Evolutionary conservation across 2,888 invertebrate species (phyloP).

Genomic region (Pristionchus japonicus): DNA sequence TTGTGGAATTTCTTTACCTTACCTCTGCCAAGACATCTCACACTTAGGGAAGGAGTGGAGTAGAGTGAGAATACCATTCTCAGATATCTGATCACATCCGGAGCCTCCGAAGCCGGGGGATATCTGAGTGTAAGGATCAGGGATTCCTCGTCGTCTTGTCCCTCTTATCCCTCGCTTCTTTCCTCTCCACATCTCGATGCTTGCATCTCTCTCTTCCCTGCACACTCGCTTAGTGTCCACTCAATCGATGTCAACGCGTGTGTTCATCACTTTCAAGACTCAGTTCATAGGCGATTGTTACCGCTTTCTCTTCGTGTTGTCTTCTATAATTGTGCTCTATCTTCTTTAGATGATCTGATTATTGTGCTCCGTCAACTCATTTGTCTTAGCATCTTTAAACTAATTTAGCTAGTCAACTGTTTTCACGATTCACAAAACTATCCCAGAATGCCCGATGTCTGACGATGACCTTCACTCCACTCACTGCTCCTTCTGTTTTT

Average conservation of each 20-base stretch:
- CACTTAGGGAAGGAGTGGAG: not conserved
- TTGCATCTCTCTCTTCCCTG: not conserved
- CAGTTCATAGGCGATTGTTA: too few relatives aligned
- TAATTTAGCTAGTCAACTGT: too few relatives aligned
- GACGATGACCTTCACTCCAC: not conserved
- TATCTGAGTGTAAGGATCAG: not conserved
- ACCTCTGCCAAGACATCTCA: too few relatives aligned
- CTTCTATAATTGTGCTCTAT: not conserved
- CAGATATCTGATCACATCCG: not conserved
- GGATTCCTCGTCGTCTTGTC: not conserved
- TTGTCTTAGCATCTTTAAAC: too few relatives aligned
- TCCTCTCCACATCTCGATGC: not conserved
- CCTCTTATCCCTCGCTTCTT: slow-evolving; percentile 12
- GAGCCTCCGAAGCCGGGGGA: not conserved
- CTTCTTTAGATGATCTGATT: not conserved
- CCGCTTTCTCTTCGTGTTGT: not conserved
- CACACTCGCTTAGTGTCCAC: not conserved
- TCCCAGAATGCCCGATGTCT: not conserved
- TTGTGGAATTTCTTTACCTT: too few relatives aligned
- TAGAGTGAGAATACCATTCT: not conserved
- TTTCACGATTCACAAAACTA: not conserved
- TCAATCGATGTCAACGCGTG: not conserved
- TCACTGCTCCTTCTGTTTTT: not conserved
- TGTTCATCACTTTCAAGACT: too few relatives aligned
- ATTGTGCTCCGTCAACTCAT: not conserved